Conservation (phyloP, 1,140 invertebrate species). For the Philaenus spumarius region DNA sequence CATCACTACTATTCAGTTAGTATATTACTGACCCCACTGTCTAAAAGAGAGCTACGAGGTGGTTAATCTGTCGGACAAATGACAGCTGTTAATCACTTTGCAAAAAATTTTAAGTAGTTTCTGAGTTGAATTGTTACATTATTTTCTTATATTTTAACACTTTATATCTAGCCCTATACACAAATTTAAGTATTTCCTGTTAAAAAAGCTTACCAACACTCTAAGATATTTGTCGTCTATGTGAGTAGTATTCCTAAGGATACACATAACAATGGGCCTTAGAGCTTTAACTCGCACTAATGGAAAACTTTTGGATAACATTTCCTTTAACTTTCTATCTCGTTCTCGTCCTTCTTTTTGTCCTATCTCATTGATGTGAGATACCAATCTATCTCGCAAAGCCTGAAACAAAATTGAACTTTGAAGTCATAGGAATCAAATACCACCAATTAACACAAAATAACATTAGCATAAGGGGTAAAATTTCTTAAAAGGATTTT, state of each 20-base stretch:
- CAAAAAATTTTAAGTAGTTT: too few species aligned
- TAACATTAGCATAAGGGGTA: too few species aligned
- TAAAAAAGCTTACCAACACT: conserved; percentile 60
- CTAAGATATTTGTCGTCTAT: conserved; percentile 91
- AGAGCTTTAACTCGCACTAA: conserved; percentile 85
- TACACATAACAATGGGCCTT: conserved; percentile 93
- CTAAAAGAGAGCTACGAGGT: too few species aligned
- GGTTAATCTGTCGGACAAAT: too few species aligned
- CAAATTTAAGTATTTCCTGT: too few species aligned
- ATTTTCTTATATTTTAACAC: too few species aligned
- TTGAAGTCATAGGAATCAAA: conserved; percentile 5
- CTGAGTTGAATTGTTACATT: too few species aligned
- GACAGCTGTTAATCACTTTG: too few species aligned
- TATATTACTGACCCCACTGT: too few species aligned
- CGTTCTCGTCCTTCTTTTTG: conserved; percentile 66
- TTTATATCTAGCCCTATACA: too few species aligned
- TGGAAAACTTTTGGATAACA: conserved; percentile 88
- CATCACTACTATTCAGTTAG: too few species aligned
- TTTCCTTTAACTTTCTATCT: conserved; percentile 82
- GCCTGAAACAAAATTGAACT: conserved; percentile 45
- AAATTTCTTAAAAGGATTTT: too few species aligned
- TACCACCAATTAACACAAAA: background rate
- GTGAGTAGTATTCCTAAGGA: conserved; percentile 85
- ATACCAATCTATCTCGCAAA: conserved; percentile 79
- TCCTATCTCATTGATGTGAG: conserved; percentile 83